Percentiles rank a stretch among this genome's conserved stretches.
Evolutionary conservation across 1,140 invertebrate genomes (phyloP).

Genomic region (Vollenhovia emeryi): DNA sequence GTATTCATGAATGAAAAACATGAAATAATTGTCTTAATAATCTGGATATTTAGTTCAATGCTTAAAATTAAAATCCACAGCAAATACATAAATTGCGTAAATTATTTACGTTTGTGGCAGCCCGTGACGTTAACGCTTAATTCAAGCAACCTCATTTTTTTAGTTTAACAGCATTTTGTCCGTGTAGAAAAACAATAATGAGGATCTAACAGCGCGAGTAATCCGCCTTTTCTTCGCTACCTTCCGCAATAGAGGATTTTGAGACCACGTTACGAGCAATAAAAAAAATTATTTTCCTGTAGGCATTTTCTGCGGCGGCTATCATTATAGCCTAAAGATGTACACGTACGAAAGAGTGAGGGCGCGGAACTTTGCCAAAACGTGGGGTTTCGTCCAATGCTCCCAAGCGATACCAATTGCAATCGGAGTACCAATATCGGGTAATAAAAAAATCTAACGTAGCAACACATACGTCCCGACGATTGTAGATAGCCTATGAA

Average conservation of each 20-base stretch:
- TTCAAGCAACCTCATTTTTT: too few relatives aligned
- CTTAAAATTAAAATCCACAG: too few relatives aligned
- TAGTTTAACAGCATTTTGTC: too few relatives aligned
- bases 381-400: constrained; percentile 96
- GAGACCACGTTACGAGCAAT: constrained; percentile 35
- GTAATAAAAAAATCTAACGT: constrained; percentile 82
- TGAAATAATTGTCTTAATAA: too few relatives aligned
- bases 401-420: constrained; percentile 94
- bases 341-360: constrained; percentile 94
- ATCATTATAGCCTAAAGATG: constrained; percentile 95
- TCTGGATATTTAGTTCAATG: too few relatives aligned
- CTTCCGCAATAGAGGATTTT: neutral
- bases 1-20: too few relatives aligned
- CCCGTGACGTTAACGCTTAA: too few relatives aligned
- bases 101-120: too few relatives aligned
- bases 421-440: constrained; percentile 94
- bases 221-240: neutral
- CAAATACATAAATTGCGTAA: too few relatives aligned
- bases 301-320: constrained; percentile 93
- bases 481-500: neutral
- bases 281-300: constrained; percentile 69
- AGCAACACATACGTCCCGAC: neutral
- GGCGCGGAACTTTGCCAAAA: constrained; percentile 93
- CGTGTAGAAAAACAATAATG: neutral
- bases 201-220: neutral